Percentiles rank a stretch among this genome's conserved stretches.
phyloP scores from a whole-genome alignment of 2,797 vertebrate species.

The Megalops cyprinoides region DNA sequence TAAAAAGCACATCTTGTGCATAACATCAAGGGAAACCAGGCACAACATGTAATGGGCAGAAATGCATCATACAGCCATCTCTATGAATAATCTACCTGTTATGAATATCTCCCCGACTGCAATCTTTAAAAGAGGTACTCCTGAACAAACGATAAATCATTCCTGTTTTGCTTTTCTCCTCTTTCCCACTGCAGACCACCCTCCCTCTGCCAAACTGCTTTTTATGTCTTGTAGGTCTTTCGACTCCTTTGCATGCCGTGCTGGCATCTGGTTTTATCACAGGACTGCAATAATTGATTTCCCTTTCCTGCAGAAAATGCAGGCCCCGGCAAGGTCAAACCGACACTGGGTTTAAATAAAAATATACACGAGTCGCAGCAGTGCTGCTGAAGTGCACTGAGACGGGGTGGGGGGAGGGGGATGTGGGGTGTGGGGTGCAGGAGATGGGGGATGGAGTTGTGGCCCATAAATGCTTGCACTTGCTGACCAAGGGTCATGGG shows the following conservation, averaged over 20 bases:
- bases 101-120: too few species aligned
- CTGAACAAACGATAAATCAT: too few species aligned
- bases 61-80: too few species aligned
- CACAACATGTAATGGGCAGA: neutral
- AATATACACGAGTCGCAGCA: neutral
- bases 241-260: neutral
- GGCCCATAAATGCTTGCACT: too few species aligned
- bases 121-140: too few species aligned
- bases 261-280: conserved; percentile 13
- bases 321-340: conserved; percentile 27
- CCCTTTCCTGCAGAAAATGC: conserved; percentile 10
- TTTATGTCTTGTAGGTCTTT: neutral
- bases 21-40: too few species aligned
- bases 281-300: conserved; percentile 26
- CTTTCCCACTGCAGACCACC: neutral
- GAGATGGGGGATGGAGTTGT: too few species aligned
- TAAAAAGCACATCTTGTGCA: too few species aligned
- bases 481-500: neutral
- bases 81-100: too few species aligned
- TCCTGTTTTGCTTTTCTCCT: too few species aligned
- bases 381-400: neutral
- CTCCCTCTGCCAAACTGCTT: neutral
- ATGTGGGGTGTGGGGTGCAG: neutral
- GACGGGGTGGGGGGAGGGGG: neutral
- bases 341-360: conserved; percentile 1